phyloP scores from a whole-genome alignment of 2,113 vertebrate genomes.

The Eclectus roratus region DNA sequence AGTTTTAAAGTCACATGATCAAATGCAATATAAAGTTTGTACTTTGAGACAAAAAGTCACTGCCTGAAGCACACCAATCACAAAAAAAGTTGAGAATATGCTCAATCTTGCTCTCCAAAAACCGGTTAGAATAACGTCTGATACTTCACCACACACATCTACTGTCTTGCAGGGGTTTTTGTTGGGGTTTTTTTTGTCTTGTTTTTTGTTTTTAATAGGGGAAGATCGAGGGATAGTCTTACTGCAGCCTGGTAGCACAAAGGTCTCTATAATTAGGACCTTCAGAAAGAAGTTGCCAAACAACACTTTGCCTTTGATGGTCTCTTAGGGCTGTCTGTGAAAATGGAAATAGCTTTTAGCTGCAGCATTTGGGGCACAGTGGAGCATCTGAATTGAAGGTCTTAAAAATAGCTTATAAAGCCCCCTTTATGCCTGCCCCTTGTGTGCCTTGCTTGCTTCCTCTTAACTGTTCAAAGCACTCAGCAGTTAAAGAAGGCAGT shows the following conservation, averaged over 20 bases:
- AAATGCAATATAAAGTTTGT: background rate
- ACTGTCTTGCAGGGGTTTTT: background rate
- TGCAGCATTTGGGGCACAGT: constrained; percentile 18
- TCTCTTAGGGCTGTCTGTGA: constrained; percentile 9
- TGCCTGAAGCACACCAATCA: background rate
- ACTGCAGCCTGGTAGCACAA: background rate
- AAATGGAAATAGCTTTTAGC: constrained; percentile 60
- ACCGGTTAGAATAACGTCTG: background rate
- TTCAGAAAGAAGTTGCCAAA: constrained; percentile 21
- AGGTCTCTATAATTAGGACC: constrained; percentile 24
- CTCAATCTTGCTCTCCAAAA: background rate
- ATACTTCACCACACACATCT: background rate
- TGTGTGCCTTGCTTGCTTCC: background rate
- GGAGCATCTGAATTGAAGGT: background rate
- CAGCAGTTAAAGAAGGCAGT: constrained; percentile 19
- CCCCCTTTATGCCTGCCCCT: constrained; percentile 24
- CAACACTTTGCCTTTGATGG: background rate
- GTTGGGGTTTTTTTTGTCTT: too few species aligned
- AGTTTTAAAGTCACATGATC: background rate
- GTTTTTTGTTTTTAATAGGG: background rate
- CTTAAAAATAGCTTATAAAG: constrained; percentile 51
- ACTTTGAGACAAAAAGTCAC: background rate
- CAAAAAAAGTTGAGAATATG: background rate
- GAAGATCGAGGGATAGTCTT: background rate
- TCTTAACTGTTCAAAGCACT: constrained; percentile 22